Percentiles rank a stretch among this genome's conserved stretches.
These are phyloP conservation scores for Pampusana beccarii DNA, from an alignment of 2,113 vertebrate species.

Conservation along the genomic window DNA sequence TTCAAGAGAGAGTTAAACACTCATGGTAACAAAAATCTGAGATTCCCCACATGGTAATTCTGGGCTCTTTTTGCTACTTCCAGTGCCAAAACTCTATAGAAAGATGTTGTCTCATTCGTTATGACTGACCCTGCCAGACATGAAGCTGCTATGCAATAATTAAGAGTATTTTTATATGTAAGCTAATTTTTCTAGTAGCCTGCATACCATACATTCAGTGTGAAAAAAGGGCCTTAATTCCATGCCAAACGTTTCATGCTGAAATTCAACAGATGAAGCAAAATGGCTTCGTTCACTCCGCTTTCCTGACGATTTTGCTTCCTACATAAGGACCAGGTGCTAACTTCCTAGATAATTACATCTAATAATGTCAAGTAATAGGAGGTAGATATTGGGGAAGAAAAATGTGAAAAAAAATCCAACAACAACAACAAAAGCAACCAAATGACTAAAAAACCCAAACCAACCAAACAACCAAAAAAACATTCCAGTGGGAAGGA, in stretches of 20 bases:
- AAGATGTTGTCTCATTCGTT: neutral
- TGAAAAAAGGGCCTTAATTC: neutral
- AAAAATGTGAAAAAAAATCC: neutral
- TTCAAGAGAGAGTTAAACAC: neutral
- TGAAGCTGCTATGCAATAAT: neutral
- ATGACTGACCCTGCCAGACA: neutral
- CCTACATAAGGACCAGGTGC: neutral
- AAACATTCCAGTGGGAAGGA: neutral
- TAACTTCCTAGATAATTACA: neutral
- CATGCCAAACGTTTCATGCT: neutral
- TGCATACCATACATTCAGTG: neutral
- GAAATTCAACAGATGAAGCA: neutral
- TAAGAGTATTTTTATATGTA: constrained; percentile 10
- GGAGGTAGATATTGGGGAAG: neutral
- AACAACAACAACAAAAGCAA: too few relatives aligned
- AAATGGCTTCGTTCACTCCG: neutral
- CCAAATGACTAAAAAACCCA: too few relatives aligned
- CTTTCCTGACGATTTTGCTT: neutral
- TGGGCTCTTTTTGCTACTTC: neutral
- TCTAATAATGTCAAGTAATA: neutral
- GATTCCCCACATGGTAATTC: neutral
- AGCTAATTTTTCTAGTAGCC: neutral
- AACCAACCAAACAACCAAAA: neutral
- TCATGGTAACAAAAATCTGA: neutral
- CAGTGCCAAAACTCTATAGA: neutral